Conservation (phyloP, 2,113 vertebrate genomes). For the mouse (Mus musculus) region DNA sequence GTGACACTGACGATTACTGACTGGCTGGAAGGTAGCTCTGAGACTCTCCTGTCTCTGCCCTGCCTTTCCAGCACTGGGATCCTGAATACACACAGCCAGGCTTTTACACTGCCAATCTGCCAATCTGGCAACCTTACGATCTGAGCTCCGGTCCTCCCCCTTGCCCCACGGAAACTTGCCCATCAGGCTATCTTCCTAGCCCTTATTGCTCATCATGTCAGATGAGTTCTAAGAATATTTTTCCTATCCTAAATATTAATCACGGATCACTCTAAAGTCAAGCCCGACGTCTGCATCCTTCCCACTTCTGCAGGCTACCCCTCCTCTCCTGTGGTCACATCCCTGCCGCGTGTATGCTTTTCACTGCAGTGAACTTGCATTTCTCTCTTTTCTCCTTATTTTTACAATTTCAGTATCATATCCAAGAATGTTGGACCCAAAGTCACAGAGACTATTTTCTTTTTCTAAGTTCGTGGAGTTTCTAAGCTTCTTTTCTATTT, state of each 20-base stretch:
- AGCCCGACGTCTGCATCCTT: background rate
- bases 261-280: background rate
- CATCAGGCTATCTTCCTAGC: background rate
- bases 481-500: background rate
- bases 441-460: background rate
- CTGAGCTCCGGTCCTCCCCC: background rate
- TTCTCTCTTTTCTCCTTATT: background rate
- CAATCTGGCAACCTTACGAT: background rate
- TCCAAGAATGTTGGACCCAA: background rate
- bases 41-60: accelerated
- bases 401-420: background rate
- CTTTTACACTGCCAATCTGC: background rate
- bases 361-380: background rate
- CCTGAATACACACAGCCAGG: background rate
- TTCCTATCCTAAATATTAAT: background rate
- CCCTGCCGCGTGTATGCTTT: background rate
- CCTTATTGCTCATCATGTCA: background rate
- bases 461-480: background rate
- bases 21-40: no score
- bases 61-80: no score
- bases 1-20: no score
- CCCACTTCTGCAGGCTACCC: background rate
- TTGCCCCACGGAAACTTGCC: no score
- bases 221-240: background rate
- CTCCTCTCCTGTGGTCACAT: background rate